These are phyloP conservation scores for Malaclemys terrapin DNA, from an alignment of 2,113 vertebrate genomes.

Conservation along the genomic window DNA sequence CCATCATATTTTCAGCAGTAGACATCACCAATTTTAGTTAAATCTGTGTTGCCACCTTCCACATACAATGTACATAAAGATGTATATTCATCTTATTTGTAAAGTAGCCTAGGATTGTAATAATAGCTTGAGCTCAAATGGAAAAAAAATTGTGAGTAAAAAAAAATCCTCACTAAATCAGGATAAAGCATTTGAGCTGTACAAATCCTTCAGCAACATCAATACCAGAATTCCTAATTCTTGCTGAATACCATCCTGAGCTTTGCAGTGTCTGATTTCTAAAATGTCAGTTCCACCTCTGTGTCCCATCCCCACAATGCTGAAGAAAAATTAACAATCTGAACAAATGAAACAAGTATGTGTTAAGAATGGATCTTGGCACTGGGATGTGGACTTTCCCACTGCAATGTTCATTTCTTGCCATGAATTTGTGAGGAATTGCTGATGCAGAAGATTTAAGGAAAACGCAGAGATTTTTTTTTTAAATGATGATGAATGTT, in stretches of 20 bases:
- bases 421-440: neutral
- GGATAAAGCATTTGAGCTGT: neutral
- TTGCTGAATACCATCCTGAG: neutral
- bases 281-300: neutral
- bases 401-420: neutral
- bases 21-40: neutral
- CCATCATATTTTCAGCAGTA: neutral
- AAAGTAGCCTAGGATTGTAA: neutral
- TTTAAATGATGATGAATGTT: neutral
- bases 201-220: neutral
- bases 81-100: neutral
- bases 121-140: neutral
- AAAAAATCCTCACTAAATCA: neutral
- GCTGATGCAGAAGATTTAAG: neutral
- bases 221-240: neutral
- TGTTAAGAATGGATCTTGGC: neutral
- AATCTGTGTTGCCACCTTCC: neutral
- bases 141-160: neutral
- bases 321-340: neutral
- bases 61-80: neutral
- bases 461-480: neutral
- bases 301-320: neutral
- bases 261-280: neutral
- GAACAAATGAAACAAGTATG: neutral
- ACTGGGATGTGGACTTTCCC: neutral